phyloP scores from a whole-genome alignment of 1,140 invertebrate genomes.

The Eueides isabella region DNA sequence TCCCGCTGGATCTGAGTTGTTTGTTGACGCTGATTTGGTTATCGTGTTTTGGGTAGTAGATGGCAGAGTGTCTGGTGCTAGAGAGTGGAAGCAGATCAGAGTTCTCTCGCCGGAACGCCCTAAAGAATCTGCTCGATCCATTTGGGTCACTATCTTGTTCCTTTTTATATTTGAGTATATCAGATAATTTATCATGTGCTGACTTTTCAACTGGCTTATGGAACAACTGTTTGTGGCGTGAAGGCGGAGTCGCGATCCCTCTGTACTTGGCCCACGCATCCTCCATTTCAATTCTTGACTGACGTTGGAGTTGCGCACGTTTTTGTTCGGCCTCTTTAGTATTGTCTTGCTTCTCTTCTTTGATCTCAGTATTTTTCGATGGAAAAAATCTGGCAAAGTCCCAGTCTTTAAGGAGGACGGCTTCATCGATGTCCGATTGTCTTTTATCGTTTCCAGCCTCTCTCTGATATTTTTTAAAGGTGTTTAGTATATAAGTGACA shows the following conservation, averaged over 20 bases:
- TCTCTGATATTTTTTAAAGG: constrained; percentile 72
- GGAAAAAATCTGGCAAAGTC: constrained; percentile 92
- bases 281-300: constrained; percentile 72
- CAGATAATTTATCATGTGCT: constrained; percentile 72
- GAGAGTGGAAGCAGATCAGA: constrained; percentile 89
- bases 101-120: constrained; percentile 91
- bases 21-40: constrained; percentile 75
- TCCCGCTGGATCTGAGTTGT: constrained; percentile 84
- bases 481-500: constrained; percentile 74
- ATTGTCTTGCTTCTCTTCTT: constrained; percentile 70
- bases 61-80: constrained; percentile 88
- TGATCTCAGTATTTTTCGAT: constrained; percentile 68
- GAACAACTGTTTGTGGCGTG: constrained; percentile 68
- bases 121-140: constrained; percentile 86
- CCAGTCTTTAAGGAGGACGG: constrained; percentile 90
- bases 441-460: constrained; percentile 72
- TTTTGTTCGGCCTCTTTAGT: constrained; percentile 68
- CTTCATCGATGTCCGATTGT: constrained; percentile 86
- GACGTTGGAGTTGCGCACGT: constrained; percentile 66
- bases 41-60: constrained; percentile 83
- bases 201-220: constrained; percentile 68
- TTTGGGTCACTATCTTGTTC: constrained; percentile 87
- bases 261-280: constrained; percentile 78
- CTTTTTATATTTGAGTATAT: constrained; percentile 80
- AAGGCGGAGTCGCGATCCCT: constrained; percentile 73